Evolutionary conservation across 2,888 invertebrate genomes (phyloP), one percentile per base, ranked within the genome.

Genomic region (Xestia c-nigrum): DNA sequence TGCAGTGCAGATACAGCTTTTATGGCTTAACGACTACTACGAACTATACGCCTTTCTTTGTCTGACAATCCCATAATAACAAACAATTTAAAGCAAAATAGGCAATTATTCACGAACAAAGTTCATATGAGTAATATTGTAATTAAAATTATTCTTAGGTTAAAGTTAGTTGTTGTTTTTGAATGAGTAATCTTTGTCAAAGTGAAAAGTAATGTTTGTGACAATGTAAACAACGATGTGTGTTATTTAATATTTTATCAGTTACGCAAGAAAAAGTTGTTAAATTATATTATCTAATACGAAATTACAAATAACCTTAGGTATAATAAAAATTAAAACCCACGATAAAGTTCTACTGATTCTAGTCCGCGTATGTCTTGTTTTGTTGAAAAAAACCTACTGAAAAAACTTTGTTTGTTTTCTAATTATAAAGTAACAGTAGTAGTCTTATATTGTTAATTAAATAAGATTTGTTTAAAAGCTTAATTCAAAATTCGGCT

Each of bases 91-190:
- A 73, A 76, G 75, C 72, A 61, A 66, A 73, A 65, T 65, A 67
- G 14, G 24, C 19, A 21, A 66, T 68, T 55, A 74, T 43, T 59
- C 40, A 72, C 52, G 68, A 64, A 16, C 74, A 80, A 74, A 85
- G 85, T 72, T 69, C 78, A 85, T 67, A 74, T 85, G 78, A 67
- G 65, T 76, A 73, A 70, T 71, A 67, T 52, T 7, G 68, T 75
- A 63, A 75, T 72, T 66, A 78, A 63, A 72, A 57, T 38, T 19
- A 66, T 73, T 78, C 57, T 84, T 16, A 61, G 72, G 47, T 76
- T 72, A 68, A 69, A 43, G 68, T 19, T 57, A 47, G n/a, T 55
- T 67, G 46, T 76, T 57, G n/a, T n/a, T 83, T 78, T 4, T 40
- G 14, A 38, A 55, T 80, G 75, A 74, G 59, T 81, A 85, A 83